Evolutionary conservation across 2,113 vertebrate genomes (phyloP), one percentile per base, ranked within the genome.

Genomic region (Gorsachius goisagi): DNA sequence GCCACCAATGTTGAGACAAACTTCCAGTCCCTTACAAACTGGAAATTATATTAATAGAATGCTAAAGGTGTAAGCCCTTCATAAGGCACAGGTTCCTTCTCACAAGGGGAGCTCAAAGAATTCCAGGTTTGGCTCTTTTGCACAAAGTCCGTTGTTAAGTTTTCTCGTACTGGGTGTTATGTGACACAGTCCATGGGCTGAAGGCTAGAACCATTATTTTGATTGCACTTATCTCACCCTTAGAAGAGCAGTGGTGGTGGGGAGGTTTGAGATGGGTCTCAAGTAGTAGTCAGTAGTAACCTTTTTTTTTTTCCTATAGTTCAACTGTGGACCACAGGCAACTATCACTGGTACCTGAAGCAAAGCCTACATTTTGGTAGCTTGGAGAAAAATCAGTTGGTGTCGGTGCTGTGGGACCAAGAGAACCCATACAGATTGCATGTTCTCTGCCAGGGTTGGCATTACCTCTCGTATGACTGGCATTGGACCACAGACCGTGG

Each of bases 291-390:
- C 24, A 50, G 5, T 90, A 28, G 23, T 92, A 82, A 85, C 37
- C 5, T 3, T 68, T 12, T 97, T 59, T 79, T 88, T 78, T 79
- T 88, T n/a, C n/a, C 41, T 96, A 4, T 92, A 99, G 99, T 99
- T 97, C 99, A 99, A 96, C 97, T 99, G 60, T 99, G 99, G 99
- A 98, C 98, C 1, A 98, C 98, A 59, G 98, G 98, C 9, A 99
- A 99, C 98, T 99, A 99, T 91, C 99, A 99, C 97, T 99, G 99
- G 99, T 99, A 99, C 85, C 98, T 99, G 95, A 99, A 99, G 87
- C 99, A 99, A 96, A 99, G 98, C 64, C 98, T 99, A 9, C 96
- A 98, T 96, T 99, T 99, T 16, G 97, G 98, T 59, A 88, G 63
- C 64, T 94, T 98, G 84, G 96, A 97, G 41, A 95, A 94, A 28